Conservation (phyloP, 2,113 vertebrate species). For the Eonycteris spelaea region DNA sequence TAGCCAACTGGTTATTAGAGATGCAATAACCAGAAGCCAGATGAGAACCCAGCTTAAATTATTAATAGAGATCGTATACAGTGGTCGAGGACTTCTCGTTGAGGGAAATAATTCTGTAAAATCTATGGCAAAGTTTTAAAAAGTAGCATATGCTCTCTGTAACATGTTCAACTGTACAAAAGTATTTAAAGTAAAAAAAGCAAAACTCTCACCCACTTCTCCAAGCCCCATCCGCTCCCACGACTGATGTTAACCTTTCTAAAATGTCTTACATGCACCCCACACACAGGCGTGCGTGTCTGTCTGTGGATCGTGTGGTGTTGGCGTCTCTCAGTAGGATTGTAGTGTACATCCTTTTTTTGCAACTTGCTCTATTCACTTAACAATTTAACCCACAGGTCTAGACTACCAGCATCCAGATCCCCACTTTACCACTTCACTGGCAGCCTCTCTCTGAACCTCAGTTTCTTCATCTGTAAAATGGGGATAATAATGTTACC, state of each 20-base stretch:
- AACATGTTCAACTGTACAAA: background rate
- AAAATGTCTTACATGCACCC: background rate
- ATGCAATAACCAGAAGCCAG: background rate
- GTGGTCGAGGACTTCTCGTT: background rate
- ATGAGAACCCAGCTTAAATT: conserved; percentile 8
- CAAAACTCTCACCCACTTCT: background rate
- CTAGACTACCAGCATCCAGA: background rate
- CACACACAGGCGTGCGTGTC: background rate
- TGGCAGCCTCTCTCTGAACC: background rate
- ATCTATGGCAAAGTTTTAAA: background rate
- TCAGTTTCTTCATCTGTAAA: background rate
- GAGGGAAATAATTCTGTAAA: conserved; percentile 5
- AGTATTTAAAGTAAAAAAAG: background rate
- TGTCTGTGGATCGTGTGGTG: background rate
- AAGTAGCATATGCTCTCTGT: background rate
- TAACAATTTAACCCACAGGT: background rate
- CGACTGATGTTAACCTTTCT: background rate
- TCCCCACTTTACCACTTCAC: background rate
- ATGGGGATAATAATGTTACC: background rate
- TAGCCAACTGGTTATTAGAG: background rate
- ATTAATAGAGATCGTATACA: background rate
- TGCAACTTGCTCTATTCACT: background rate
- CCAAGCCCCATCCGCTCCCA: conserved; percentile 23
- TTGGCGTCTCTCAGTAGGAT: background rate
- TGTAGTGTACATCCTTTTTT: background rate